A percentile compares a stretch with the other conserved stretches of the same genome.
Evolutionary conservation across 2,797 vertebrate species (phyloP).

Genomic region (Gambelia wislizenii): DNA sequence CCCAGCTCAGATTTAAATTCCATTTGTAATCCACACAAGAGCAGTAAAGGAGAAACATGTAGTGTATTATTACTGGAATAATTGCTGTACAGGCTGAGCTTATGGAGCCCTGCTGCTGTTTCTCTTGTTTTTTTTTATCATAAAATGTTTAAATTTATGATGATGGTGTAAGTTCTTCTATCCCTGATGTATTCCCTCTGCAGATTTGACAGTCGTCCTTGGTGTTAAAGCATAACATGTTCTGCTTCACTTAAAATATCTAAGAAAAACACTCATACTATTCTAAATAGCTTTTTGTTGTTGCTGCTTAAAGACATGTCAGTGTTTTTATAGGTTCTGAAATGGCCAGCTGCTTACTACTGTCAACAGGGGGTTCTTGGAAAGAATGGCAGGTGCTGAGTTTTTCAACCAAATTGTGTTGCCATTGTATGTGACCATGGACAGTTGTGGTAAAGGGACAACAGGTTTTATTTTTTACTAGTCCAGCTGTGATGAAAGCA

Average conservation of each 20-base stretch:
- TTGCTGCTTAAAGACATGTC: slow-evolving; percentile 57
- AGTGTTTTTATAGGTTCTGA: slow-evolving; percentile 59
- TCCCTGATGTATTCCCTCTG: slow-evolving; percentile 49
- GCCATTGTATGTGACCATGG: not conserved
- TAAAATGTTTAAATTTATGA: slow-evolving; percentile 63
- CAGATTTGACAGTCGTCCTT: slow-evolving; percentile 55
- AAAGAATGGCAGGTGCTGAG: slow-evolving; percentile 32
- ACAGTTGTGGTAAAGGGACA: not conserved
- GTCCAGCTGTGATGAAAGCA: slow-evolving; percentile 43
- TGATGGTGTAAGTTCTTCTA: slow-evolving; percentile 52
- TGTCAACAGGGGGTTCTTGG: slow-evolving; percentile 29
- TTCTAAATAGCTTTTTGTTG: slow-evolving; percentile 38
- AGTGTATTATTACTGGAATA: slow-evolving; percentile 68
- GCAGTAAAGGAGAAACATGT: slow-evolving; percentile 72
- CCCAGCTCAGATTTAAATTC: slow-evolving; percentile 62
- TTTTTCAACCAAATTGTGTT: slow-evolving; percentile 58
- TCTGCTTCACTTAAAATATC: slow-evolving; percentile 53
- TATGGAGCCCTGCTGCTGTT: slow-evolving; percentile 64
- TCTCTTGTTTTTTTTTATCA: slow-evolving; percentile 64
- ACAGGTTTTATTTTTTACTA: not conserved
- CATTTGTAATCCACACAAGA: slow-evolving; percentile 75
- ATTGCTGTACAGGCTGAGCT: slow-evolving; percentile 67
- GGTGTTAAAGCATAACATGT: slow-evolving; percentile 62
- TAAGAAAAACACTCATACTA: slow-evolving; percentile 36
- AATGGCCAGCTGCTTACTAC: slow-evolving; percentile 52